Conservation (phyloP, 1,140 invertebrate genomes). For the Lamellibrachia luymesi region DNA sequence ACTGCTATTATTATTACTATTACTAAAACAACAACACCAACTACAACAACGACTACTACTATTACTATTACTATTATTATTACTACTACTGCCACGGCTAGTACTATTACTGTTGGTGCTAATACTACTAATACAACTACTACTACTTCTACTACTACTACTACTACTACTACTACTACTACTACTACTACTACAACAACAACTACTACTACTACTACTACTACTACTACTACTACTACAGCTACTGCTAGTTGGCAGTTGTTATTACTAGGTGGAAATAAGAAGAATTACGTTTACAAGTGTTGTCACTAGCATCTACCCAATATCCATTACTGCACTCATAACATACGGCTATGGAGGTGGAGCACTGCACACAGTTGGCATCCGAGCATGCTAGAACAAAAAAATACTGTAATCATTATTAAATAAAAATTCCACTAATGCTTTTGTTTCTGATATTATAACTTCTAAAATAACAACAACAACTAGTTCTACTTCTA, state of each 20-base stretch:
- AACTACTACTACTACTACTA: neutral
- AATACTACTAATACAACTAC: conserved; percentile 23
- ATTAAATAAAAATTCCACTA: no score
- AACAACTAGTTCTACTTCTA: conserved; percentile 1
- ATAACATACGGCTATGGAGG: no score
- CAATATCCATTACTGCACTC: no score
- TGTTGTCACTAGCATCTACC: no score
- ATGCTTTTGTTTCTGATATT: neutral
- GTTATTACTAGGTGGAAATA: no score
- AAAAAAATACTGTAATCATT: no score
- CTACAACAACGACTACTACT: conserved; percentile 13
- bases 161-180: neutral
- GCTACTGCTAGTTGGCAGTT: neutral
- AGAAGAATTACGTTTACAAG: no score
- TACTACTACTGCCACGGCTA: conserved; percentile 20
- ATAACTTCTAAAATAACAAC: neutral
- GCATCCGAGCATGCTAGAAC: no score
- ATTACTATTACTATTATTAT: conserved; percentile 16
- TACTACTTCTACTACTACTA: conserved; percentile 17
- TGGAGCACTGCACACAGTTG: no score
- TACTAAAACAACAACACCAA: conserved; percentile 13
- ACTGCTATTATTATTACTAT: conserved; percentile 17
- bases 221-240: no score
- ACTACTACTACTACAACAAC: neutral
- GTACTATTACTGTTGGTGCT: conserved; percentile 18